phyloP scores from a whole-genome alignment of 1,140 invertebrate genomes.

The Conus ventricosus region DNA sequence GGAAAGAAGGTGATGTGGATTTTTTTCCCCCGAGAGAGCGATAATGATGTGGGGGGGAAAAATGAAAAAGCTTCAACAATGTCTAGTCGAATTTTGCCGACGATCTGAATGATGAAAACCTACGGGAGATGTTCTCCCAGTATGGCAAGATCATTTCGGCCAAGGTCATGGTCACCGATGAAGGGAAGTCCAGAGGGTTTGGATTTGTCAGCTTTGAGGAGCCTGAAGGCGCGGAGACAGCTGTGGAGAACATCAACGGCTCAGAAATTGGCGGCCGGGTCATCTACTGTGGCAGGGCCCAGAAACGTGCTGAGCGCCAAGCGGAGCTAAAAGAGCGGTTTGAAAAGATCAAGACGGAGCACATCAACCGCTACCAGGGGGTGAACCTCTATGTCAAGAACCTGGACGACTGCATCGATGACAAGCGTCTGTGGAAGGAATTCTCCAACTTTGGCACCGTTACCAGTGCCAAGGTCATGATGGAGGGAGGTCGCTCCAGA shows the following conservation, averaged over 20 bases:
- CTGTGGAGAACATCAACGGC: conserved; percentile 92
- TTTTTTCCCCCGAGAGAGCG: conserved; percentile 98
- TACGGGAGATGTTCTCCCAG: conserved; percentile 95
- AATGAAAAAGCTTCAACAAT: conserved; percentile 97
- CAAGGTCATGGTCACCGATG: conserved; percentile 95
- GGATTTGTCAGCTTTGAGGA: conserved; percentile 99
- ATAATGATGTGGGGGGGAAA: conserved; percentile 98
- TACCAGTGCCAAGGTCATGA: conserved; percentile 85
- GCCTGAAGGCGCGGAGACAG: conserved; percentile 94
- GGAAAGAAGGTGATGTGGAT: conserved; percentile 93
- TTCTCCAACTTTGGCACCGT: conserved; percentile 97
- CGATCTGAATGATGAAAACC: conserved; percentile 92
- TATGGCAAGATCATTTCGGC: conserved; percentile 97
- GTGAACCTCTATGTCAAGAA: conserved; percentile 99
- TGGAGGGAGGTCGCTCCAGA: conserved; percentile 80
- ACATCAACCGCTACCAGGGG: conserved; percentile 88
- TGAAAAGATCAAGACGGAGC: conserved; percentile 95
- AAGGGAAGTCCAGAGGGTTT: conserved; percentile 97
- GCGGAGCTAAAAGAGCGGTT: conserved; percentile 97
- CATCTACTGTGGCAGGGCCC: conserved; percentile 89
- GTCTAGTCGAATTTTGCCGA: conserved; percentile 99
- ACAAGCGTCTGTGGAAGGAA: conserved; percentile 94
- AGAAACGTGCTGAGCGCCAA: conserved; percentile 98
- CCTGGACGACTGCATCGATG: conserved; percentile 97
- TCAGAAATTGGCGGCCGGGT: conserved; percentile 80